Evolutionary conservation across 2,888 invertebrate species (phyloP), one percentile per base, ranked within the genome.

Genomic region (Ernsta delagoae): DNA sequence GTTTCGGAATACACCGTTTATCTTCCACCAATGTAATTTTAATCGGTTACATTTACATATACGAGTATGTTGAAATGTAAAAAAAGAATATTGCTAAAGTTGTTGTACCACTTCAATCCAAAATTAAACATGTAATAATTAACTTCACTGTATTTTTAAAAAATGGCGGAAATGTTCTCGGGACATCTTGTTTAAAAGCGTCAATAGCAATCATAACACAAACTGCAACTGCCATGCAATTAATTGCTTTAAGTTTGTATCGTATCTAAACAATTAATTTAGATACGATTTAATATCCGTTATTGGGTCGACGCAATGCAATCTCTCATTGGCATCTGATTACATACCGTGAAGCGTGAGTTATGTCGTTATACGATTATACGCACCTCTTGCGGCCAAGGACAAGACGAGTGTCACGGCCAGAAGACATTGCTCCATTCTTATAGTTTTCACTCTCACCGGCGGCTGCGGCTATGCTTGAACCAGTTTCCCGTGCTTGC

Each of bases 321-420:
- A 67, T 56, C 54, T 45, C 8, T 62, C 43, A 43, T 16, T 53
- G 50, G 36, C 54, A 67, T 67, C 56, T 48, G 50, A 50, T 50
- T 5, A 4, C 8, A 67, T 56, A 5, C 60, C 54, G 8, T 34
- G 48, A 57, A 67, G 61, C 67, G 56, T 67, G 63, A 59, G 48
- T 39, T 9, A 60, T 50, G 56, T 59, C 41, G 68, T 59, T 31
- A 54, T 77, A 84, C 87, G 43, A 79, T 59, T 31, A 54, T 77
- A 84, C 87, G 43, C 79, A 90, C 90, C 90, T 87, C 86, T 83
- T 74, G 81, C 77, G 74, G 85, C 78, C 72, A 88, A 82, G 74
- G 88, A 81, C 77, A 89, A 75, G 74, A 85, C 75, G 70, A 79
- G 78, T 75, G 81, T 79, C 75, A 85, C 76, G 45, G 81, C 78